Percentiles rank a stretch among this genome's conserved stretches.
Conservation (phyloP, 1,140 invertebrate genomes). For the Plectrocnemia conspersa region DNA sequence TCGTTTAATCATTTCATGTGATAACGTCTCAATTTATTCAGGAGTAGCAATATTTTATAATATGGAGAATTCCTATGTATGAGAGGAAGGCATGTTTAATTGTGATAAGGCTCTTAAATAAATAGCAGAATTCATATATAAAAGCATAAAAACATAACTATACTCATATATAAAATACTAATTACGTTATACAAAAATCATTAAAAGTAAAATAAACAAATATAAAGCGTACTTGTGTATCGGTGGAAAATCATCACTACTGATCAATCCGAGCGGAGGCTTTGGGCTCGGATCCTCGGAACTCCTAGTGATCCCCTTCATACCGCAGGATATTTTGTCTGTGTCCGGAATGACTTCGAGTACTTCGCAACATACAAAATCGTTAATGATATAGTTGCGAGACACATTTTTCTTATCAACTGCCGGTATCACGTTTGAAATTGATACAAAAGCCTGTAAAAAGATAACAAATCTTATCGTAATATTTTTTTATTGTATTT, state of each 20-base stretch:
- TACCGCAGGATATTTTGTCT: slow-evolving; percentile 81
- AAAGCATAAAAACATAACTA: too few species aligned
- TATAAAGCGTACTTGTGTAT: slow-evolving; percentile 76
- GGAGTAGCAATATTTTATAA: too few species aligned
- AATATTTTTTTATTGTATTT: slow-evolving; percentile 1
- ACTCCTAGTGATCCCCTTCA: slow-evolving; percentile 68
- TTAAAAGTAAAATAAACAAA: background rate
- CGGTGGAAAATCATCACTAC: slow-evolving; percentile 77
- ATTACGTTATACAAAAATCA: background rate
- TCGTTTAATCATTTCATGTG: too few species aligned
- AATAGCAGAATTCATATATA: background rate
- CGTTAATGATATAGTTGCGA: slow-evolving; percentile 74
- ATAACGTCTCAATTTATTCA: too few species aligned
- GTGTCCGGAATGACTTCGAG: slow-evolving; percentile 79
- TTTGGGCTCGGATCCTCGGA: slow-evolving; percentile 62
- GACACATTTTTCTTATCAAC: slow-evolving; percentile 77
- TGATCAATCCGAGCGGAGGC: slow-evolving; percentile 75
- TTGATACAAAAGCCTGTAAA: slow-evolving; percentile 62
- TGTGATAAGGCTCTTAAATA: background rate
- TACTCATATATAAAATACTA: background rate
- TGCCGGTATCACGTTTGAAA: slow-evolving; percentile 66
- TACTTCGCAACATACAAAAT: slow-evolving; percentile 82
- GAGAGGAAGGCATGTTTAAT: slow-evolving; percentile 5
- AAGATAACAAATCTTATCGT: slow-evolving; percentile 24
- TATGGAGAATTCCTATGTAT: background rate